Base-by-base conservation (phyloP, 1,140 invertebrate genomes). In the Myzus persicae region DNA sequence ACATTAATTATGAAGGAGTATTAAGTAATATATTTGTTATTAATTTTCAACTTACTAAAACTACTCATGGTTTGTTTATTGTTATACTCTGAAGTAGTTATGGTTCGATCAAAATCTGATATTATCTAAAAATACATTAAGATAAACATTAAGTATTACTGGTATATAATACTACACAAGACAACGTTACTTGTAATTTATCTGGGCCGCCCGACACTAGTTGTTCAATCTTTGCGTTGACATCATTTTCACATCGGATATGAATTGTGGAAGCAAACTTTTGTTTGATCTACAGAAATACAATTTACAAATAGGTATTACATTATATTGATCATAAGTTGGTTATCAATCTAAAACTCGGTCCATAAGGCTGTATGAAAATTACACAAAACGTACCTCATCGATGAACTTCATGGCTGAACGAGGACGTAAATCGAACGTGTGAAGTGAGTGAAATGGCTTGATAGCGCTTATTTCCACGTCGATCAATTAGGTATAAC, bases 81-180 rank as follows among this genome's bases (percentile, higher is more conserved):
- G 46, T 93, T 93, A 11, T 93, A 51, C 14, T 84, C 48, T 9
- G 91, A 93, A 40, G n/a, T 11, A 24, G 91, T 31, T 54, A 93
- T 93, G 44, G 91, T 93, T 18, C 91, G 91, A 84, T 93, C 91
- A 26, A 93, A 93, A 84, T 93, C 91, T 40, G 91, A 93, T 93
- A 93, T 93, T 46, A 93, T 36, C 91, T 93, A 7, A 6, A 90
- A 90, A 67, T 40, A 26, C 11, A 90, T 40, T 40, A 59, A 40
- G 1, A 26, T 22, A 67, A 4, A 67, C 9, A 20, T 22, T 46
- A 87, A n/a, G 31, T 46, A 85, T 40, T 85, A 44, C 0, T 85
- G n/a, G 8, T 88, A 88, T 18, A 88, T 46, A 46, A 26, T 46
- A 48, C 22, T 26, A 40, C 1, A 26, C 5, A 40, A 51, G 38